phyloP scores from a whole-genome alignment of 2,113 vertebrate genomes.

The Ptychochromis oligacanthus region DNA sequence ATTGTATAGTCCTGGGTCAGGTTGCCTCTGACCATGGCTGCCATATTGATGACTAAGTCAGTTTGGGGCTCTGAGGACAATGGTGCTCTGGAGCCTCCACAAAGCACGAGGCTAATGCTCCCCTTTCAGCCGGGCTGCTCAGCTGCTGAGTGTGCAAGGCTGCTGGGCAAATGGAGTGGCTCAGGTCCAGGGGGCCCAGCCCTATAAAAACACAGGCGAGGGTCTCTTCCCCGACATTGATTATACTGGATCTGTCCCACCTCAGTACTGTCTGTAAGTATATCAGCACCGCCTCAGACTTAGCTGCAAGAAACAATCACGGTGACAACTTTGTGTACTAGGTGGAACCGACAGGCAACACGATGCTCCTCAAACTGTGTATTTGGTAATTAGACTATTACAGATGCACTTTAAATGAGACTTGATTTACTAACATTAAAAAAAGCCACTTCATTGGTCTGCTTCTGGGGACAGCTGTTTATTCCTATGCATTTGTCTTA shows the following conservation, averaged over 20 bases:
- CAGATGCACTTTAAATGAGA: not conserved
- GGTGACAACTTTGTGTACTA: slow-evolving; percentile 32
- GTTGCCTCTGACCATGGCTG: slow-evolving; percentile 58
- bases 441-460: not conserved
- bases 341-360: slow-evolving; percentile 23
- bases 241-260: slow-evolving; percentile 81
- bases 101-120: slow-evolving; percentile 76
- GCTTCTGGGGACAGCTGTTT: not conserved
- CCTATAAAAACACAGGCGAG: slow-evolving; percentile 79
- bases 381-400: not conserved
- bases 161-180: slow-evolving; percentile 63
- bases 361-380: not conserved
- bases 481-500: not conserved
- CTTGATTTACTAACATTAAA: slow-evolving; percentile 9
- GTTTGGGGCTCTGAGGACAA: slow-evolving; percentile 78
- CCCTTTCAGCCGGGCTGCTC: slow-evolving; percentile 72
- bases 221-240: slow-evolving; percentile 71
- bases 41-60: slow-evolving; percentile 80
- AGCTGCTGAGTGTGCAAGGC: slow-evolving; percentile 84
- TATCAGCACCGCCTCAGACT: slow-evolving; percentile 55
- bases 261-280: slow-evolving; percentile 82
- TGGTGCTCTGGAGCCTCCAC: slow-evolving; percentile 70
- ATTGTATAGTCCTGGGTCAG: slow-evolving; percentile 70
- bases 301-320: slow-evolving; percentile 20
- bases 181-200: slow-evolving; percentile 60